phyloP scores from a whole-genome alignment of 2,797 vertebrate species.

The Chiroxiphia lanceolata region DNA sequence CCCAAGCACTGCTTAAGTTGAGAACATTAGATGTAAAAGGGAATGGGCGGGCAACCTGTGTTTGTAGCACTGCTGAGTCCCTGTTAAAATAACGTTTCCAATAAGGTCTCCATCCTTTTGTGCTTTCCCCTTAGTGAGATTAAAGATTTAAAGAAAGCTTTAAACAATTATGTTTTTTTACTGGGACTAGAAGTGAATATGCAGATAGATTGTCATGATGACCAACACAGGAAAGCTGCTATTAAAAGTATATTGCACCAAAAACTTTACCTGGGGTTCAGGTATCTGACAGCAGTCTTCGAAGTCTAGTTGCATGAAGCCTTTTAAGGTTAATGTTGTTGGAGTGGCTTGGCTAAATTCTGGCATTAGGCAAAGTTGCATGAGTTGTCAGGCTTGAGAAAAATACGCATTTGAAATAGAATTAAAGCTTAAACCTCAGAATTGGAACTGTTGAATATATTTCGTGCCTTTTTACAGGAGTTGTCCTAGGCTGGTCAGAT shows the following conservation, averaged over 20 bases:
- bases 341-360: background rate
- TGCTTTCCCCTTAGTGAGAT: background rate
- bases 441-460: background rate
- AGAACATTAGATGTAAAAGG: background rate
- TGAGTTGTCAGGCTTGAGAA: background rate
- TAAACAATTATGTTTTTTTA: background rate
- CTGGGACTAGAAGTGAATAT: background rate
- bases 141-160: background rate
- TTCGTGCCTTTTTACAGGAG: background rate
- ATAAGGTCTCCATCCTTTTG: background rate
- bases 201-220: background rate
- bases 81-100: background rate
- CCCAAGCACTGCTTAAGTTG: background rate
- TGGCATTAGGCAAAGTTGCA: background rate
- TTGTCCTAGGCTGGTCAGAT: background rate
- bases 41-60: background rate
- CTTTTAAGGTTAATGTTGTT: background rate
- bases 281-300: background rate
- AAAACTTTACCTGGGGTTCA: background rate
- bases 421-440: background rate
- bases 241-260: background rate
- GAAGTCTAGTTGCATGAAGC: background rate
- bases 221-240: background rate
- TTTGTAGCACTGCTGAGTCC: background rate
- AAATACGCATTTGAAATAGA: background rate